Base-by-base conservation (phyloP, 2,888 invertebrate genomes). In the Pinctada fucata region DNA sequence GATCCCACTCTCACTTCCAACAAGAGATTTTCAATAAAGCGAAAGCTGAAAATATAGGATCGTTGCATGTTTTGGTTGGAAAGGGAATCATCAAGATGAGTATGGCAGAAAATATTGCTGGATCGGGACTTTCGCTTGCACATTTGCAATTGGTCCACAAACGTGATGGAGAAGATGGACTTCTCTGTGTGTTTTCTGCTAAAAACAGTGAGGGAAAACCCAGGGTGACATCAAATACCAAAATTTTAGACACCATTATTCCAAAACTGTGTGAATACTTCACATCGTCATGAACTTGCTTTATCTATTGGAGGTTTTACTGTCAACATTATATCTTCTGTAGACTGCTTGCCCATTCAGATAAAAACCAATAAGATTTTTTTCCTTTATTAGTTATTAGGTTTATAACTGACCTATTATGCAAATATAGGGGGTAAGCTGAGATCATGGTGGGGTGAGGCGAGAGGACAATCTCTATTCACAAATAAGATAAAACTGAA, bases 151-250 rank as follows among this genome's bases (percentile, higher is more conserved):
- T 69, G 10, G 50, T 69, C 13, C 16, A 69, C 45, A 16, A 48
- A 5, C 49, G 50, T 3, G 49, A 69, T 69, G 69, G 69, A 13
- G 69, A 49, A 69, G 49, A 69, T 69, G 16, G 69, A 49, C 16
- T 69, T n/a, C 16, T 13, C 4, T 68, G 31, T 68, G 68, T 50
- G 13, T 69, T 69, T 69, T 50, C 69, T 69, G n/a, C 50, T 6
- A 69, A 69, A 50, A 69, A 49, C 69, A 69, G 69, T 16, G 69
- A 69, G n/a, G 50, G 69, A 4, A 69, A 69, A 49, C 69, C 69
- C 6, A 69, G 13, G 51, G 16, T 69, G 49, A 69, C 69, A 50
- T 49, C 8, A 69, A n/a, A 49, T 16, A 16, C 69, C 31, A 69
- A 50, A 47, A 6, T 69, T 69, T 16, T 48, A 69, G 49, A 69